Percentiles rank a stretch among this genome's conserved stretches.
phyloP scores from a whole-genome alignment of 2,888 invertebrate species.

The Cephonodes hylas region DNA sequence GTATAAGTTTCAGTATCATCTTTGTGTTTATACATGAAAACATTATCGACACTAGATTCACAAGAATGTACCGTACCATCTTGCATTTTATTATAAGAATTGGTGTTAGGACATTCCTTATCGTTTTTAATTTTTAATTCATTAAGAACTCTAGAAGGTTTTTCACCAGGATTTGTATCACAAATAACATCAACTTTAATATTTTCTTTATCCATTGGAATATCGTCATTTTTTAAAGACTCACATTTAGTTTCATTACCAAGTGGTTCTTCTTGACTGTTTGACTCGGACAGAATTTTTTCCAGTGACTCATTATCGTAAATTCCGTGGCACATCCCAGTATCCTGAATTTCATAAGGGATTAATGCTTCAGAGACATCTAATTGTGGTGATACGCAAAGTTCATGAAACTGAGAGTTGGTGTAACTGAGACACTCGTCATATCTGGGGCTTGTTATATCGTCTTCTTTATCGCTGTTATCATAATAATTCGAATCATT shows the following conservation, averaged over 20 bases:
- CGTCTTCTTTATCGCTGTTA: constrained; percentile 36
- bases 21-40: constrained; percentile 40
- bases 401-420: constrained; percentile 58
- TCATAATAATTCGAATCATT: constrained; percentile 30
- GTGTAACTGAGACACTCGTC: constrained; percentile 55
- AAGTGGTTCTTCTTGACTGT: constrained; percentile 26
- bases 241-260: constrained; percentile 27
- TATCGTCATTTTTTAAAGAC: constrained; percentile 21
- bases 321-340: constrained; percentile 29
- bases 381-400: constrained; percentile 66
- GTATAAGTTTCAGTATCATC: constrained; percentile 37
- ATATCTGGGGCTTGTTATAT: constrained; percentile 58
- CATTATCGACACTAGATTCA: constrained; percentile 52
- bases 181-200: constrained; percentile 25
- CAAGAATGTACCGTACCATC: constrained; percentile 45
- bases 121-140: constrained; percentile 23
- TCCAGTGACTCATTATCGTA: constrained; percentile 49
- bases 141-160: constrained; percentile 1
- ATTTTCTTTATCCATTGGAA: constrained; percentile 45
- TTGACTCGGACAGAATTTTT: constrained; percentile 47
- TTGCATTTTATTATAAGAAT: constrained; percentile 28
- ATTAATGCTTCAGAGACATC: constrained; percentile 59
- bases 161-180: constrained; percentile 25
- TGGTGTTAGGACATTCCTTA: constrained; percentile 19
- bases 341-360: constrained; percentile 20